A percentile compares a stretch with the other conserved stretches of the same genome.
phyloP scores from a whole-genome alignment of 2,797 vertebrate species.

The Podarcis siculus region DNA sequence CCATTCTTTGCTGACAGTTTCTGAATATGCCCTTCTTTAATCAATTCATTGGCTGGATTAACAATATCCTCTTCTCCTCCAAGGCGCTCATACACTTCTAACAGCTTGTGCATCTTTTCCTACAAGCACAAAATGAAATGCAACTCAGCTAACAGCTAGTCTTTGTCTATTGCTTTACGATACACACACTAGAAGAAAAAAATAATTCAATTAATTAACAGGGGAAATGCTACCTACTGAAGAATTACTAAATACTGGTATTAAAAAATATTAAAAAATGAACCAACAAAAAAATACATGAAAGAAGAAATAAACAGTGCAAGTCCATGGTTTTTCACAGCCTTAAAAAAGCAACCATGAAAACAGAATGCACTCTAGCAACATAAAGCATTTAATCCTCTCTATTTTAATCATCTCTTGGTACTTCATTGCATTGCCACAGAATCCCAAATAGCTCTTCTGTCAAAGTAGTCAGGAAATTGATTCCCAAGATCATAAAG shows the following conservation, averaged over 20 bases:
- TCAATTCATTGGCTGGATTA: conserved; percentile 96
- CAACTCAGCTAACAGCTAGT: not conserved
- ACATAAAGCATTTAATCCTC: not conserved
- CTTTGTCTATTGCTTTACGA: not conserved
- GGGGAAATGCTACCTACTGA: not conserved
- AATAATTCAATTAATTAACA: not conserved
- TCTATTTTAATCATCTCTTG: not conserved
- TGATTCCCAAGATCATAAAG: not conserved
- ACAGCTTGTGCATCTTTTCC: conserved; percentile 98
- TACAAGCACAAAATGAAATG: conserved; percentile 63
- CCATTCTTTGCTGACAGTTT: conserved; percentile 97
- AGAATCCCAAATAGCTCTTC: not conserved
- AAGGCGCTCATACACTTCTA: conserved; percentile 94
- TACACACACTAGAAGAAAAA: not conserved
- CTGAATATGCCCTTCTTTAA: conserved; percentile 97
- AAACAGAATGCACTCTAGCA: not conserved
- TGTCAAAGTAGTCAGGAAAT: not conserved
- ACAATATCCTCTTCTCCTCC: conserved; percentile 97
- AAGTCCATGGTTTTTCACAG: not conserved
- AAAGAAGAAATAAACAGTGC: not conserved
- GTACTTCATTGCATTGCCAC: not conserved
- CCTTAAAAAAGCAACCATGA: not conserved
- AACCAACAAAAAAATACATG: not conserved
- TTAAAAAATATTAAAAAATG: not conserved
- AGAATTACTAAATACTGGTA: not conserved